These are phyloP conservation scores for Megaceryle alcyon DNA, from an alignment of 2,797 vertebrate genomes.

Conservation along the genomic window DNA sequence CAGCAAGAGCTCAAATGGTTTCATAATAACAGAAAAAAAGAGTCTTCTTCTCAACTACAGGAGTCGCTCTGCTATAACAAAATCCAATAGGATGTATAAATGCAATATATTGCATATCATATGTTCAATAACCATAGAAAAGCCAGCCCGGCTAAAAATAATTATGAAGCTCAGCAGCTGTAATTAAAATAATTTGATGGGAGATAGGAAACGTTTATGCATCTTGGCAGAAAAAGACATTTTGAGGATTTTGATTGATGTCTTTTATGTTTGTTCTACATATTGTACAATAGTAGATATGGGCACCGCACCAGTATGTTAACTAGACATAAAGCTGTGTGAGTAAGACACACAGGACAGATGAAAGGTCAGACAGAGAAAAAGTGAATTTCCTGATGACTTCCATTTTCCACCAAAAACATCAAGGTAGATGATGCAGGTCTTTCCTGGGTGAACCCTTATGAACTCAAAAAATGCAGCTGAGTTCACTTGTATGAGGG, in stretches of 20 bases:
- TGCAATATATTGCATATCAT: slow-evolving; percentile 55
- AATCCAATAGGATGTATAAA: slow-evolving; percentile 27
- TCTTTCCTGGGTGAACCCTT: neutral
- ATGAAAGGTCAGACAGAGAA: slow-evolving; percentile 1
- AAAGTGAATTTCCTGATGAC: neutral
- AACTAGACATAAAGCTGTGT: neutral
- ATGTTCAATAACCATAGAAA: slow-evolving; percentile 67
- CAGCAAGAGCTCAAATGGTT: neutral
- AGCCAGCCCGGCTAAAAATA: slow-evolving; percentile 71
- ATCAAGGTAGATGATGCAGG: neutral
- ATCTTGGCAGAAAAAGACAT: slow-evolving; percentile 79
- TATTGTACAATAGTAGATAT: slow-evolving; percentile 59
- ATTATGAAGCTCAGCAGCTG: slow-evolving; percentile 76
- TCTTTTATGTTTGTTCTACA: slow-evolving; percentile 70
- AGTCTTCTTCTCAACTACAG: neutral
- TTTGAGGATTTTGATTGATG: slow-evolving; percentile 79
- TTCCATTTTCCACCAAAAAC: neutral
- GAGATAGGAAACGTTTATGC: slow-evolving; percentile 77
- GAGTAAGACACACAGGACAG: neutral
- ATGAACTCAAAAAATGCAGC: neutral
- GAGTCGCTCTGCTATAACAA: slow-evolving; percentile 44
- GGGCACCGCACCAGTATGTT: slow-evolving; percentile 54
- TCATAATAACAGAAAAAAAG: neutral
- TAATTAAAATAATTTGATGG: slow-evolving; percentile 83
- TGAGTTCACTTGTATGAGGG: neutral